Base-by-base conservation (phyloP, 2,888 invertebrate genomes). In the Archips xylosteana region DNA sequence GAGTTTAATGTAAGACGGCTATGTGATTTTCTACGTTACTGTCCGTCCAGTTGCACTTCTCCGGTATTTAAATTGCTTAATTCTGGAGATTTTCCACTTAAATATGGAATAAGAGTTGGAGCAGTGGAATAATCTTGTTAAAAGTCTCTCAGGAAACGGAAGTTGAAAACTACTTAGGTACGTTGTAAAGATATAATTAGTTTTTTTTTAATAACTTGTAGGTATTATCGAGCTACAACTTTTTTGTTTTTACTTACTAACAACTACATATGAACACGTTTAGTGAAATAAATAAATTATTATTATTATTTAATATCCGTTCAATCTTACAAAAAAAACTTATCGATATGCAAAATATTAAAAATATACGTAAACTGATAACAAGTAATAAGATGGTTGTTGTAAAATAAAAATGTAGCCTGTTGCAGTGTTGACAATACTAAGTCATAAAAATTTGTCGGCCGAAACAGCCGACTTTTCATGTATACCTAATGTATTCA, bases 1-100 rank as follows among this genome's bases (percentile, higher is more conserved):
- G 65, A 74, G 64, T 74, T 74, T 45, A 74, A 74, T 60, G 69
- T 54, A 68, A 65, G 68, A 34, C 49, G 32, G 65, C 45, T 57
- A 64, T 60, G 42, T 70, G 59, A 73, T 74, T 69, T 60, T 61
- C 47, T 47, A 39, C 69, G 8, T 69, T 68, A 42, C 13, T 15
- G 49, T 60, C 13, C 34, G 39, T 60, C 47, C 54, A 12, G 39
- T 51, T 66, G 34, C 61, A 72, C 68, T 39, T 64, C 39, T 69
- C 12, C 49, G 12, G 61, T 42, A 57, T 39, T 61, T 61, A 69
- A 61, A 69, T 61, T 69, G 34, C 23, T 57, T 57, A 57, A 57
- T 57, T 57, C 57, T 32, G 32, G 32, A 57, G 57, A 57, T 32
- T 57, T n/a, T 12, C 57, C 2, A 32, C 12, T 57, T 57, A 57